A percentile compares a stretch with the other conserved stretches of the same genome.
These are phyloP conservation scores for Xiphias gladius DNA, from an alignment of 2,113 vertebrate species.

Conservation along the genomic window DNA sequence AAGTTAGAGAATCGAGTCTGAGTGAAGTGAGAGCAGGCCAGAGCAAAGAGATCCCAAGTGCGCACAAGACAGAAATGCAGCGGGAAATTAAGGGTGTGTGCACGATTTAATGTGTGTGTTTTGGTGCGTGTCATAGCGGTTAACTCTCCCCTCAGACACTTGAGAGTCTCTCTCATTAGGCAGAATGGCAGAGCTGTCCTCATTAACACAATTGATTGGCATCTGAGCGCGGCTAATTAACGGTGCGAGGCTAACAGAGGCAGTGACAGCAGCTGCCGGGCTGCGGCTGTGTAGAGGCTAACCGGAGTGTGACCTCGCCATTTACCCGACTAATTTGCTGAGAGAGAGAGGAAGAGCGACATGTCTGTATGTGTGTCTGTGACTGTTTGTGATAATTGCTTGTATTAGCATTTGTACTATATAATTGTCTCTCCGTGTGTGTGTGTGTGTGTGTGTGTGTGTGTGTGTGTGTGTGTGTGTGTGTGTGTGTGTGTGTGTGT, in stretches of 20 bases:
- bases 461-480: background rate
- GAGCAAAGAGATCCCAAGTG: background rate
- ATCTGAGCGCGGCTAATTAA: constrained; percentile 61
- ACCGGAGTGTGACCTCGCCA: constrained; percentile 37
- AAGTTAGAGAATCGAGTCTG: background rate
- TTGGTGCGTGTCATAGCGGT: constrained; percentile 23
- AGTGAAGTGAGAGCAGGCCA: background rate
- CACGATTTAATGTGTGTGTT: constrained; percentile 1
- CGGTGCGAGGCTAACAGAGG: constrained; percentile 33
- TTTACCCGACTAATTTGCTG: constrained; percentile 44
- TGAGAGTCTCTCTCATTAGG: constrained; percentile 55
- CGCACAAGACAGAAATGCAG: background rate
- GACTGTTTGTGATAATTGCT: constrained; percentile 28
- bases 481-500: constrained; percentile 8
- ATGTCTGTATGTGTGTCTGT: constrained; percentile 3
- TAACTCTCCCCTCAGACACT: constrained; percentile 37
- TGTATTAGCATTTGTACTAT: constrained; percentile 41
- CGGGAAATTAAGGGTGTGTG: background rate
- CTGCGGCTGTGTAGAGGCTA: constrained; percentile 27
- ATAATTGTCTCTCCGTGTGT: constrained; percentile 19
- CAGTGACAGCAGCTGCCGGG: constrained; percentile 34
- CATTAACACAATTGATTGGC: constrained; percentile 66
- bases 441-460: background rate
- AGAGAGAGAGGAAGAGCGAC: constrained; percentile 3
- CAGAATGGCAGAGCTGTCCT: constrained; percentile 48